These are phyloP conservation scores for Lepus americanus DNA, from an alignment of 2,113 vertebrate species.

Conservation along the genomic window DNA sequence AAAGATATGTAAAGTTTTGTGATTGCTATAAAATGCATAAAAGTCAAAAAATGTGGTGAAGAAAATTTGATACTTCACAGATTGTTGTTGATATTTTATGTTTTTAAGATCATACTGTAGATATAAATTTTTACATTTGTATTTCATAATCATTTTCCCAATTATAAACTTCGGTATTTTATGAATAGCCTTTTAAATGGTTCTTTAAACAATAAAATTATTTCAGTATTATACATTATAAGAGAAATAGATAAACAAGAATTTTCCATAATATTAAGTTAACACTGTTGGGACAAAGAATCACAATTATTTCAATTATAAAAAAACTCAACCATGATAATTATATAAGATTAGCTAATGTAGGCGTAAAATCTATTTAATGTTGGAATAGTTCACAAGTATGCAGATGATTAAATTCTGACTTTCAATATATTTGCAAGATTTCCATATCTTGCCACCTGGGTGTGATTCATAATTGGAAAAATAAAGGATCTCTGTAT, in stretches of 20 bases:
- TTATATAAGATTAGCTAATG: constrained; percentile 74
- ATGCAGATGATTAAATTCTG: constrained; percentile 66
- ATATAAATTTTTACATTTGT: not conserved
- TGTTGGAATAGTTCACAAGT: constrained; percentile 62
- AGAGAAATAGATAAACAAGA: not conserved
- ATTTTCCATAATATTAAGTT: constrained; percentile 42
- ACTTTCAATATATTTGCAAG: constrained; percentile 68
- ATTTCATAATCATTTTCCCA: not conserved
- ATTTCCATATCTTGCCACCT: constrained; percentile 74
- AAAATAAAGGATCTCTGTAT: constrained; percentile 68
- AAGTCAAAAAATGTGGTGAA: not conserved
- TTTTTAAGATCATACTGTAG: not conserved
- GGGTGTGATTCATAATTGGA: constrained; percentile 68
- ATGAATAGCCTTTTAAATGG: not conserved
- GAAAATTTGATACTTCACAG: not conserved
- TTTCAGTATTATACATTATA: not conserved
- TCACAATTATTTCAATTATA: constrained; percentile 23
- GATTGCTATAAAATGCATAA: not conserved
- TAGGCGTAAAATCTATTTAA: constrained; percentile 72
- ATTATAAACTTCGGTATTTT: not conserved
- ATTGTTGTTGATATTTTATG: constrained; percentile 29
- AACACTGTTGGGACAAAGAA: not conserved
- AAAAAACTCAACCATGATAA: constrained; percentile 31
- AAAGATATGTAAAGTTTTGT: not conserved
- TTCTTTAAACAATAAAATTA: not conserved